A percentile compares a stretch with the other conserved stretches of the same genome.
Conservation (phyloP, 2,888 invertebrate species). For the Orthosia gothica region DNA sequence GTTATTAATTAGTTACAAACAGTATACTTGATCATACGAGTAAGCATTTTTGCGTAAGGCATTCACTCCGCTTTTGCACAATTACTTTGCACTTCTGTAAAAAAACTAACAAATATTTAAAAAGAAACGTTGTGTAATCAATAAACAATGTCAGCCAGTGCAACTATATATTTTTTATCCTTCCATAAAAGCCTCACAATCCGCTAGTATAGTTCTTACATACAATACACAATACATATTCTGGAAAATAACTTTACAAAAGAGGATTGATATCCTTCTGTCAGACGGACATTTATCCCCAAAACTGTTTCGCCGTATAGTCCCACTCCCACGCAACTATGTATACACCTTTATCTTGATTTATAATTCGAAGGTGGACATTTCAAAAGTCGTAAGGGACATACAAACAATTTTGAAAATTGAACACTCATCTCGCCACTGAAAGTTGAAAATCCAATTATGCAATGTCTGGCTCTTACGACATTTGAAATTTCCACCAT, state of each 20-base stretch:
- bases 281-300: conserved; percentile 57
- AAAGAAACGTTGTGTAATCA: background rate
- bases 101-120: background rate
- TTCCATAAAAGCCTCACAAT: background rate
- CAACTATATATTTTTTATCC: background rate
- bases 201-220: background rate
- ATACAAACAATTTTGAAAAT: background rate
- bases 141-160: background rate
- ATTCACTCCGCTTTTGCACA: background rate
- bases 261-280: conserved; percentile 50
- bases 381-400: background rate
- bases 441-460: background rate
- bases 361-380: conserved; percentile 28
- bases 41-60: background rate
- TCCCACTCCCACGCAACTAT: conserved; percentile 63
- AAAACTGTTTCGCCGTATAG: conserved; percentile 39
- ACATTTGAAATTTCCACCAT: background rate
- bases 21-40: too few relatives aligned
- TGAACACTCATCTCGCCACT: background rate
- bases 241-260: conserved; percentile 42
- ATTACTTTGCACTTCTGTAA: background rate
- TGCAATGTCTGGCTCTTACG: background rate
- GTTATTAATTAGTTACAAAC: background rate
- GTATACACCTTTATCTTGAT: conserved; percentile 45
- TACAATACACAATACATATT: conserved; percentile 21